Base-by-base conservation (phyloP, 2,888 invertebrate genomes). In the Griposia aprilina region DNA sequence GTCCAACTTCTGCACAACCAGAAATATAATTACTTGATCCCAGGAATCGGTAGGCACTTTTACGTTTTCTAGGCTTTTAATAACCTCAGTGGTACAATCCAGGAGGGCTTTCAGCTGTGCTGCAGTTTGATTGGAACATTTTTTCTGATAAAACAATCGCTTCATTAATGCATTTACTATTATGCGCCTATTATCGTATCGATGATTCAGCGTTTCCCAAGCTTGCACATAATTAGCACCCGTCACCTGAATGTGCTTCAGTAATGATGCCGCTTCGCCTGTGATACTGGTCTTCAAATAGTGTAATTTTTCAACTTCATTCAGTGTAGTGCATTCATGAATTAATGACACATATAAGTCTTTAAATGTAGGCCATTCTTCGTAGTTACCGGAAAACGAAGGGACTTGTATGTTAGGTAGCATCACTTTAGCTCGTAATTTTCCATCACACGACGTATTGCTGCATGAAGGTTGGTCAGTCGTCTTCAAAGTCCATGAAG, bases 281-380 rank as follows among this genome's bases (percentile, higher is more conserved):
- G 80, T 57, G 20, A 87, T 59, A 65, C 79, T 83, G 11, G 62
- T 72, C 68, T 86, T 86, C 59, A 86, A 76, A 67, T 88, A 86
- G 36, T 86, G 83, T 52, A 83, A 63, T 62, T 85, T 87, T 67
- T 87, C 80, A 17, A 88, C 84, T 10, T 77, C 78, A 30, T 36
- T 68, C n/a, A 87, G 41, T 36, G 75, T 36, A 26, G 72, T 57
- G 57, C 80, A 79, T n/a, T 74, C 74, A 63, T 87, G 81, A 7
- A 83, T 76, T 30, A 87, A 69, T 48, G 84, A 60, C n/a, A 60
- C 30, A 74, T 81, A 88, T 55, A 88, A 72, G 36, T 87, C 85
- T 5, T 83, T 66, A 75, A 78, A 86, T 1, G 78, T 69, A 20
- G 76, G 62, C 79, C 78, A 86, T 5, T 82, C 73, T 20, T 77